Evolutionary conservation across 1,140 invertebrate species (phyloP).

Genomic region (Asobara japonica): DNA sequence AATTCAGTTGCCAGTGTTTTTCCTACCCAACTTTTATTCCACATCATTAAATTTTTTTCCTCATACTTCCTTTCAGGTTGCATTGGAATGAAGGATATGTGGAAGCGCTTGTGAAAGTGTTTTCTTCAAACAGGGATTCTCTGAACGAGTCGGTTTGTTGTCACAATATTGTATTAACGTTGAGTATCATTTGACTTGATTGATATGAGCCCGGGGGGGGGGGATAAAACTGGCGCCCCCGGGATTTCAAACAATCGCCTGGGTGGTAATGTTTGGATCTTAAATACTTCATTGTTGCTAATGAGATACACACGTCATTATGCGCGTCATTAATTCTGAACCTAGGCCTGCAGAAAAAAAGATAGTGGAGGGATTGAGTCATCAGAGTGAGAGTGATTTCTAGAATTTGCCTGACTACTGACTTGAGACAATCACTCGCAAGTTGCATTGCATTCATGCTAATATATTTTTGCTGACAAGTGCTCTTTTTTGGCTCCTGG

Average conservation of each 20-base stretch:
- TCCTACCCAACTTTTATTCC: background rate
- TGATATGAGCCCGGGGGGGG: background rate
- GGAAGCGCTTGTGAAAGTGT: background rate
- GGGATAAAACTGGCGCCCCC: background rate
- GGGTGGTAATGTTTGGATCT: background rate
- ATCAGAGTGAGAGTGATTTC: too few species aligned
- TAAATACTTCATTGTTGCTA: background rate
- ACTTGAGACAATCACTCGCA: too few species aligned
- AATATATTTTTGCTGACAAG: too few species aligned
- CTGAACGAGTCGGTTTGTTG: background rate
- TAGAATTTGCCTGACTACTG: too few species aligned
- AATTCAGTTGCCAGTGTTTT: background rate
- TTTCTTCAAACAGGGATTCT: background rate
- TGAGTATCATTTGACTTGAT: background rate
- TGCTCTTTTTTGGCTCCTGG: too few species aligned
- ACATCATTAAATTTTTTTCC: background rate
- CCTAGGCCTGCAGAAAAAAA: background rate
- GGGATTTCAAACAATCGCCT: background rate
- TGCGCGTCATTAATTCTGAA: background rate
- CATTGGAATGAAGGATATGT: background rate
- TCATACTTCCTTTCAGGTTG: background rate
- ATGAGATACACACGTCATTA: background rate
- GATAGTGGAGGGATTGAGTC: too few species aligned
- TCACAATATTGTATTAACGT: background rate
- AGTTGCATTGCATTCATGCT: too few species aligned